Base-by-base conservation (phyloP, 2,113 vertebrate species). In the Acrocephalus kingi region DNA sequence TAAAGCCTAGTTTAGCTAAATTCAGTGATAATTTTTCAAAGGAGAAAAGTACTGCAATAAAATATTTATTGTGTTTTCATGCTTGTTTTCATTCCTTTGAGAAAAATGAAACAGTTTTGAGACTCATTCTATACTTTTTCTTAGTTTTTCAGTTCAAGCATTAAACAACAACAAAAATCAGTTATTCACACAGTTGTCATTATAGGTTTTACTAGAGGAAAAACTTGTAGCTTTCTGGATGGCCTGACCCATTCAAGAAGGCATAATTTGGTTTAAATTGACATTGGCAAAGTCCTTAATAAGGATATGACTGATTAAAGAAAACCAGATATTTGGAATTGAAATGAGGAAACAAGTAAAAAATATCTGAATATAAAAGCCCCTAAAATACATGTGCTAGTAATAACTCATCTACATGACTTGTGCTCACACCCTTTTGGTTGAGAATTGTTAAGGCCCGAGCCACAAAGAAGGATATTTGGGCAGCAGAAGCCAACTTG, bases 1-100 rank as follows among this genome's bases (percentile, higher is more conserved):
- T 96, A 94, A 92, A 93, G 59, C 63, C 68, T 84, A 86, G 55
- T 93, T 92, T 92, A 90, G 90, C 79, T 96, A 94, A 95, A 94
- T 92, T 84, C 80, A 67, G 73, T 1, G 64, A 92, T 92, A 86
- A 84, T 95, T 94, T 95, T 96, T 95, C 86, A 90, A 92, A 95
- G 68, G 51, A 81, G 67, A 84, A 74, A 88, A 90, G 66, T 71
- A 69, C 83, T 2, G 6, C 85, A 90, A 88, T 95, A 95, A 94
- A 96, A 90, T 55, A 86, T 90, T 95, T 95, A 94, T 90, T 87
- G 73, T 86, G 51, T 43, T 96, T 90, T 92, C 2, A 1, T 96
- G 43, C 88, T 97, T 93, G 55, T 92, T 96, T 94, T 92, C 72
- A 43, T 84, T 73, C 56, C 81, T 86, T 93, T 93, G 81, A 81